Base-by-base conservation (phyloP, 2,888 invertebrate species). In the Hoplodrina blanda region DNA sequence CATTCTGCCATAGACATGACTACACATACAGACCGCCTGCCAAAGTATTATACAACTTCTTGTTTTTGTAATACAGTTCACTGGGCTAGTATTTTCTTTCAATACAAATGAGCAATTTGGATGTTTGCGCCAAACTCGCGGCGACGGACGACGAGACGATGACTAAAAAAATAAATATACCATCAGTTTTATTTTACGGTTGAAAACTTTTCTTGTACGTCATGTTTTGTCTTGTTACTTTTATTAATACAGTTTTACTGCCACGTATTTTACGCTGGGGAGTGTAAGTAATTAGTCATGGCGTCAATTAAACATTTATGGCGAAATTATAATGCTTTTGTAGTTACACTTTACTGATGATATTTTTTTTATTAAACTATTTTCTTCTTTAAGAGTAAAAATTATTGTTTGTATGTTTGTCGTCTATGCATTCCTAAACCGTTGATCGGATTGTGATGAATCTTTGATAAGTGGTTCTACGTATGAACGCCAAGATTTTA, bases 1-100 rank as follows among this genome's bases (percentile, higher is more conserved):
- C 62, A 66, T 72, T 64, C 20, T 50, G 68, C 70, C 62, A 62
- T 17, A 52, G 8, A 76, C 41, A 56, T 56, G 61, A 69, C 53
- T 63, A 68, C 59, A 69, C 57, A 53, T 62, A 67, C 67, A 62
- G 19, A 61, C 41, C 50, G 57, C 44, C 37, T 77, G 83, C 80
- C 83, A 81, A 84, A 70, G 37, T 52, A 59, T 79, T 78, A 69
- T 76, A 78, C 66, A 78, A 83, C 63, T 65, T 73, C 59, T 76
- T 80, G 66, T 70, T 78, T 66, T 78, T 66, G 49, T 55, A 30
- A 65, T 68, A 72, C 44, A 65, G 74, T 78, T 72, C 62, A 72
- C 49, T 64, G 59, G 64, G 66, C 54, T 62, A 73, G 64, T 82
- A 74, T 85, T 85, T 83, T 82, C 80, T 83, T 81, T 81, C 84